These are phyloP conservation scores for Patiria miniata DNA, from an alignment of 35 echinoderm and acorn worm species.

Conservation along the genomic window DNA sequence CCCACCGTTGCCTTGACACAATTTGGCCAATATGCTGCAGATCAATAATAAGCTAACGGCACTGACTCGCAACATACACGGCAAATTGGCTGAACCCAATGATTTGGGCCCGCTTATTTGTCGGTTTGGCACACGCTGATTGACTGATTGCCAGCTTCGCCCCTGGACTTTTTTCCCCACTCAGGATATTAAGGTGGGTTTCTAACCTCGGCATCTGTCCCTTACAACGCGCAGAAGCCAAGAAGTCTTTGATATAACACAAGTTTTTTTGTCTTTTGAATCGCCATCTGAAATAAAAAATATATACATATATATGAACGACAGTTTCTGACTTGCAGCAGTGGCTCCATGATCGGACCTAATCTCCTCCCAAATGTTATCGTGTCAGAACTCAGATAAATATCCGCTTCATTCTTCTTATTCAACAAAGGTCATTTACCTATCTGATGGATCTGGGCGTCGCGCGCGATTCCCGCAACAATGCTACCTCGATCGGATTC, in stretches of 20 bases:
- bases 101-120: neutral
- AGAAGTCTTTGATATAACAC: too few relatives aligned
- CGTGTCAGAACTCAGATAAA: slow-evolving; percentile 17
- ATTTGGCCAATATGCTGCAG: neutral
- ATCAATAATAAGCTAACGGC: slow-evolving; percentile 16
- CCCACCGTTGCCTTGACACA: neutral
- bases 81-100: slow-evolving; percentile 18
- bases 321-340: too few relatives aligned
- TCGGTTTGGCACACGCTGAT: slow-evolving; percentile 16
- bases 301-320: too few relatives aligned
- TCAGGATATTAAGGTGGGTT: too few relatives aligned
- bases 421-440: slow-evolving; percentile 23
- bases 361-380: slow-evolving; percentile 14
- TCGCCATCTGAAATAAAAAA: too few relatives aligned
- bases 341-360: neutral
- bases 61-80: slow-evolving; percentile 19
- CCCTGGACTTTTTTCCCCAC: neutral
- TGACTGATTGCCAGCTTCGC: slow-evolving; percentile 15
- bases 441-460: slow-evolving; percentile 11
- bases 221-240: too few relatives aligned
- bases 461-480: neutral
- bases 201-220: too few relatives aligned
- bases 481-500: neutral
- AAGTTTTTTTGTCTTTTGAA: too few relatives aligned
- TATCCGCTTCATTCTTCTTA: slow-evolving; percentile 7